phyloP scores from a whole-genome alignment of 2,888 invertebrate species.

The Nomada fucata region DNA sequence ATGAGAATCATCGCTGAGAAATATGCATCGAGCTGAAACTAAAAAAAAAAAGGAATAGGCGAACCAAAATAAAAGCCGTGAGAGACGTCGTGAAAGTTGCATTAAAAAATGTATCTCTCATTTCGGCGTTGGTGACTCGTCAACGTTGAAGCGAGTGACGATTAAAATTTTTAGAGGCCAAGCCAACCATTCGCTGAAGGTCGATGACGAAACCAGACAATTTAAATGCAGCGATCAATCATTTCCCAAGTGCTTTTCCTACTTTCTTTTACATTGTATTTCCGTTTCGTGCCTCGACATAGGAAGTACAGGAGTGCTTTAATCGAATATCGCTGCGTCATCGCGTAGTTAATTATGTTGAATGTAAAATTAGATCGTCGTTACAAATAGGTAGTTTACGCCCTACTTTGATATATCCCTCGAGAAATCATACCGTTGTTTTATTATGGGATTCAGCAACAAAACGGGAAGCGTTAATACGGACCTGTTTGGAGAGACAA shows the following conservation, averaged over 20 bases:
- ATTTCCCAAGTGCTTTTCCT: background rate
- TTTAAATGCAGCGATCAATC: slow-evolving; percentile 34
- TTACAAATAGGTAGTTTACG: slow-evolving; percentile 4
- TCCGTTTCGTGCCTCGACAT: slow-evolving; percentile 1
- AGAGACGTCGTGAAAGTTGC: background rate
- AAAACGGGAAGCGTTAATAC: background rate
- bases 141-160: background rate
- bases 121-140: slow-evolving; percentile 10
- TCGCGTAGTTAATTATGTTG: slow-evolving; percentile 2
- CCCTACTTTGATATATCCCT: slow-evolving; percentile 6
- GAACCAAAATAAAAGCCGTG: background rate
- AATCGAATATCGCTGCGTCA: slow-evolving; percentile 10
- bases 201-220: background rate
- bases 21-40: background rate
- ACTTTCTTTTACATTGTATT: background rate
- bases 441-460: background rate
- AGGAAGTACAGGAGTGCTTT: background rate
- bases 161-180: slow-evolving; percentile 32
- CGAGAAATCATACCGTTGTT: slow-evolving; percentile 12
- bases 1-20: background rate
- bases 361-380: slow-evolving; percentile 28
- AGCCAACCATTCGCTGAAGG: background rate
- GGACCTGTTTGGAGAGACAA: slow-evolving; percentile 22
- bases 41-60: background rate
- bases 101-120: slow-evolving; percentile 3